A percentile compares a stretch with the other conserved stretches of the same genome.
phyloP scores from a whole-genome alignment of 1,140 invertebrate genomes.

The Drosophila nigromelanica region DNA sequence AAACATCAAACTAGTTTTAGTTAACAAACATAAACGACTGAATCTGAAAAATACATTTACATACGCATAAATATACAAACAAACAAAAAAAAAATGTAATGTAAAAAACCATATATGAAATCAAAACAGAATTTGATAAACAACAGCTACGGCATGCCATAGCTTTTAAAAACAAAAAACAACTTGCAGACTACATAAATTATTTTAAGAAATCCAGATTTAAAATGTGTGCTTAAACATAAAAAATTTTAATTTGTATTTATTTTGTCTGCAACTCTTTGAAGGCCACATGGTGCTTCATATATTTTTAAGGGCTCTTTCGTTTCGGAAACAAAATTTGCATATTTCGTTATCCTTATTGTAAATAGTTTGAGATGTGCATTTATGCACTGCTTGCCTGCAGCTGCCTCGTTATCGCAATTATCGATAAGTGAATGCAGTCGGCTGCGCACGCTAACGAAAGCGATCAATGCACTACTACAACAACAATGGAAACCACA shows the following conservation, averaged over 20 bases:
- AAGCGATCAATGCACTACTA: conserved; percentile 2
- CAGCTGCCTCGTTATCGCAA: conserved; percentile 3
- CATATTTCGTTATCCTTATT: conserved; percentile 9
- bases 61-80: conserved; percentile 33
- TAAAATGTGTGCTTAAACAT: no score
- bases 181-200: conserved; percentile 12
- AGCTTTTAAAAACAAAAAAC: conserved; percentile 1
- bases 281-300: no score
- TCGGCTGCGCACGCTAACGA: conserved; percentile 9
- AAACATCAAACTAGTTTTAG: conserved; percentile 36
- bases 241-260: no score
- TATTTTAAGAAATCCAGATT: background rate
- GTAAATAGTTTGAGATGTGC: conserved; percentile 30
- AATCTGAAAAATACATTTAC: conserved; percentile 50
- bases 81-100: conserved; percentile 17
- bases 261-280: no score
- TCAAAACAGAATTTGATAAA: background rate
- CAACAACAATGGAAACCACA: conserved; percentile 6
- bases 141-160: conserved; percentile 24
- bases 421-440: conserved; percentile 20
- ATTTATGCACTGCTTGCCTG: conserved; percentile 27
- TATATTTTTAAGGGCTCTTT: no score
- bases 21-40: conserved; percentile 55
- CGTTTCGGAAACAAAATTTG: background rate
- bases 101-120: background rate